phyloP scores from a whole-genome alignment of 2,797 vertebrate genomes.

The Clamator glandarius region DNA sequence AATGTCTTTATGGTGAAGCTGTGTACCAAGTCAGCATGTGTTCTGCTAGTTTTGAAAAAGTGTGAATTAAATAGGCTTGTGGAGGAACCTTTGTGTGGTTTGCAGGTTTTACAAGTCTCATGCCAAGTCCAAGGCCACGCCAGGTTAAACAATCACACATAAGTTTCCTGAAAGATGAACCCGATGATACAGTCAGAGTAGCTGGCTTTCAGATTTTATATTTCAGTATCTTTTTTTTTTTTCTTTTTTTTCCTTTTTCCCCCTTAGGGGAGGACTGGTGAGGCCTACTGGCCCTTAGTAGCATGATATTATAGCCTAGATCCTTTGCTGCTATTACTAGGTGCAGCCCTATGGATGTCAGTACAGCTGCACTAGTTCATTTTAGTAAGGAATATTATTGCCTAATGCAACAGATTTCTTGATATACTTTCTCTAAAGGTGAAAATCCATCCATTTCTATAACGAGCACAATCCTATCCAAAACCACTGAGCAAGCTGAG shows the following conservation, averaged over 20 bases:
- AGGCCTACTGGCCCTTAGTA: background rate
- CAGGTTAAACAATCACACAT: slow-evolving; percentile 7
- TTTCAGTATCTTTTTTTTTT: background rate
- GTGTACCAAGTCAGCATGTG: background rate
- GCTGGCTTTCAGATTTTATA: background rate
- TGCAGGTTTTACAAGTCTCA: background rate
- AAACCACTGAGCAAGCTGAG: background rate
- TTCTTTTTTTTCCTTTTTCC: too few species aligned
- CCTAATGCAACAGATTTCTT: background rate
- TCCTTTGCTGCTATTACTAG: background rate
- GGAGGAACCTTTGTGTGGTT: background rate
- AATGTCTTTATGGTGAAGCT: background rate
- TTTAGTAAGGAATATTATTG: background rate
- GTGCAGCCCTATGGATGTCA: background rate
- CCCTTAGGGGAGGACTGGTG: background rate
- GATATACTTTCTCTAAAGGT: background rate
- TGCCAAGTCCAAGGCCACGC: background rate
- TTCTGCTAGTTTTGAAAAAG: background rate
- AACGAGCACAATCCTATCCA: background rate
- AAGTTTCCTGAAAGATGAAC: slow-evolving; percentile 11
- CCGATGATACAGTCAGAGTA: background rate
- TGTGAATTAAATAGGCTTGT: background rate
- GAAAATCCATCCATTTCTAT: background rate
- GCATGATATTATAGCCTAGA: background rate
- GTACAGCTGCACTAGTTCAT: background rate